phyloP scores from a whole-genome alignment of 92 coral and sea anemone species.

The Porites evermanni region DNA sequence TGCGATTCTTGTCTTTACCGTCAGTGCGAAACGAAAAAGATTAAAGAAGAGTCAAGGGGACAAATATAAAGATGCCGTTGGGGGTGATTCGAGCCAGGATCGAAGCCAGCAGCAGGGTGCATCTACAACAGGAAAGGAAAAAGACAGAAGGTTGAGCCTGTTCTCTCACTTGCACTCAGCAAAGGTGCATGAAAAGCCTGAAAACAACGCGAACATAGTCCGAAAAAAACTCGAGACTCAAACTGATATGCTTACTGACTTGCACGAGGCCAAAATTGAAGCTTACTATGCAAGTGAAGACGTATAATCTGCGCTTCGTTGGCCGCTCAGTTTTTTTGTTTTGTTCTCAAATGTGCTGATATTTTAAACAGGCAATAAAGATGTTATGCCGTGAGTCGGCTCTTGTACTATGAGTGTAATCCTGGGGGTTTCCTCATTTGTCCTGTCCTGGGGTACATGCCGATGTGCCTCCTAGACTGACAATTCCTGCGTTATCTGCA shows the following conservation, averaged over 20 bases:
- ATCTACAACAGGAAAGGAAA: neutral
- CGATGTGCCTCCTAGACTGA: too few relatives aligned
- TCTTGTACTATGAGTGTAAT: too few relatives aligned
- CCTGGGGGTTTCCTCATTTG: too few relatives aligned
- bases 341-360: too few relatives aligned
- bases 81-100: neutral
- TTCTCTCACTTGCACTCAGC: slow-evolving; percentile 20
- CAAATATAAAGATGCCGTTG: neutral
- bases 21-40: slow-evolving; percentile 47
- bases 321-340: too few relatives aligned
- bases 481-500: too few relatives aligned
- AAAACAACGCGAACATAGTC: too few relatives aligned
- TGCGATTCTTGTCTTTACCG: slow-evolving; percentile 42
- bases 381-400: too few relatives aligned
- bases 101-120: slow-evolving; percentile 5
- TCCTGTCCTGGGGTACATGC: too few relatives aligned
- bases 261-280: slow-evolving; percentile 22
- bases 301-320: neutral
- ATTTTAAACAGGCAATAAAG: too few relatives aligned
- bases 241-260: neutral
- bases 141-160: slow-evolving; percentile 37
- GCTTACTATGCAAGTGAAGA: neutral
- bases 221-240: neutral
- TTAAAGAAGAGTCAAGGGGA: slow-evolving; percentile 2
- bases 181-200: neutral